phyloP scores from a whole-genome alignment of 2,797 vertebrate genomes.

The Myioborus melanocephalus region DNA sequence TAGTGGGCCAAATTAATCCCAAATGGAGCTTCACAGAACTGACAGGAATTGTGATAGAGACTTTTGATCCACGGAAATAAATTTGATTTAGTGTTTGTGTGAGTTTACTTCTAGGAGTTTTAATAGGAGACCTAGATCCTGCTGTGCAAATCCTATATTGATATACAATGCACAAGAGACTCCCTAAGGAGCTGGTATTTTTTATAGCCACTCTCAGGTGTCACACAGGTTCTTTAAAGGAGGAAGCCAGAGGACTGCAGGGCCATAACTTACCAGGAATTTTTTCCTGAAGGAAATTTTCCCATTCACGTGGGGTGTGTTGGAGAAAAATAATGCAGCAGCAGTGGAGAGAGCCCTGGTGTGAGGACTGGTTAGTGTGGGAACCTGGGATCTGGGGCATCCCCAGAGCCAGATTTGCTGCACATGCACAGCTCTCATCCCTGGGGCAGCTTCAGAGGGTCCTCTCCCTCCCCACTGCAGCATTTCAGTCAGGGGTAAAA shows the following conservation, averaged over 20 bases:
- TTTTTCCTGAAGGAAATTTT: neutral
- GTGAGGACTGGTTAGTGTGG: neutral
- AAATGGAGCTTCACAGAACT: neutral
- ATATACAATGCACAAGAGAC: neutral
- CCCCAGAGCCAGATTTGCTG: neutral
- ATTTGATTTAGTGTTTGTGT: neutral
- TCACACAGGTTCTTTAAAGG: neutral
- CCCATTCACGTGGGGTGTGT: fast-evolving
- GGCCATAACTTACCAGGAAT: neutral
- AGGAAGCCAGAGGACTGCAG: neutral
- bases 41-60: neutral
- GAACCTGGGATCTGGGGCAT: neutral
- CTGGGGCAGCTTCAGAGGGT: neutral
- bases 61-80: neutral
- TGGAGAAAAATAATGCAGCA: fast-evolving
- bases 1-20: neutral
- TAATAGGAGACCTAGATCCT: neutral
- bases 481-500: neutral
- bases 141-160: neutral
- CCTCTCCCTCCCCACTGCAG: neutral
- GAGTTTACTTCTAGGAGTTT: neutral
- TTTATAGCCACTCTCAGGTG: neutral
- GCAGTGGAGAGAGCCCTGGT: too few relatives aligned
- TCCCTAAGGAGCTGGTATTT: neutral
- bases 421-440: neutral